A percentile compares a stretch with the other conserved stretches of the same genome.
phyloP scores from a whole-genome alignment of 2,113 vertebrate genomes.

The Nesogale talazaci region DNA sequence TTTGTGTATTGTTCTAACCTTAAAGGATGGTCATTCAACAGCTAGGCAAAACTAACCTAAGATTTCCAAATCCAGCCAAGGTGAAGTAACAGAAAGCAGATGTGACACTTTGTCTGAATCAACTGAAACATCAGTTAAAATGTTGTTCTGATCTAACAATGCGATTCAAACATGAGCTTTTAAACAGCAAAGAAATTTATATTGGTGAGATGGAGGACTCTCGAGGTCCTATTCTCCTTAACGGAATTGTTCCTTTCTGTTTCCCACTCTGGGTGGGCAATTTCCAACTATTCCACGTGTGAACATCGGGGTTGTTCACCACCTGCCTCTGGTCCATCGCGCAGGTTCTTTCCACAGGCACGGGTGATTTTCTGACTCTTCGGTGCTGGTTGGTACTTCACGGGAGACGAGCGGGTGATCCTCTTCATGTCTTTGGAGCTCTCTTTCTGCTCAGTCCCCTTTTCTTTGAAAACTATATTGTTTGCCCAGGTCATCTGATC shows the following conservation, averaged over 20 bases:
- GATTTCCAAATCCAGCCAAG: background rate
- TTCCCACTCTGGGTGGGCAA: background rate
- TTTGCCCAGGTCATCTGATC: background rate
- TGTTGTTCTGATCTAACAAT: background rate
- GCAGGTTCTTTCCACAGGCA: background rate
- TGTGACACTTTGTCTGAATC: background rate
- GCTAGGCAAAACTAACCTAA: background rate
- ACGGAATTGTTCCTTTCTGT: background rate
- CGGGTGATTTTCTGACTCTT: background rate
- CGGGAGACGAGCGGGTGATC: background rate
- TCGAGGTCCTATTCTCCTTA: background rate
- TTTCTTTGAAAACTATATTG: background rate
- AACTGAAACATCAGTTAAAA: background rate
- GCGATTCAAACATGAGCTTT: too few relatives aligned
- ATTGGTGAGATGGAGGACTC: too few relatives aligned
- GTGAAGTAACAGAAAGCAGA: background rate
- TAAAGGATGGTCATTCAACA: background rate
- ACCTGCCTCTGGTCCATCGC: background rate
- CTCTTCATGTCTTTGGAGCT: background rate
- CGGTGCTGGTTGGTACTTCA: background rate
- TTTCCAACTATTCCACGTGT: background rate
- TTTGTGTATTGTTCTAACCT: background rate
- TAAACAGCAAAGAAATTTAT: too few relatives aligned
- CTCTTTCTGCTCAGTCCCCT: background rate
- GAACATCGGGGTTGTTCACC: background rate